Conservation (phyloP, 2,113 vertebrate genomes). For the Lepisosteus osseus region DNA sequence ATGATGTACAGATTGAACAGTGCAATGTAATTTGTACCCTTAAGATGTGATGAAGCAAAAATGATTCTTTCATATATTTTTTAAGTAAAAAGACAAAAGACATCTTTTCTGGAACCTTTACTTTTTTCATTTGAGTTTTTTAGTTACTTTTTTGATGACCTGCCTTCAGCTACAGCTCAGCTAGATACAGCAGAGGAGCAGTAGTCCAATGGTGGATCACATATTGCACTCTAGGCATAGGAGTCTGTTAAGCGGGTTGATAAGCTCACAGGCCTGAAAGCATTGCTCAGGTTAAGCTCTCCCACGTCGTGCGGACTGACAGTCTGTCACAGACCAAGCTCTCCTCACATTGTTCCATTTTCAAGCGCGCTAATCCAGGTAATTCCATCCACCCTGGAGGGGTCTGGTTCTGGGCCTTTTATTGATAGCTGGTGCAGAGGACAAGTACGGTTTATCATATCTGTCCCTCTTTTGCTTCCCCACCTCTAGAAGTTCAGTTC, state of each 20-base stretch:
- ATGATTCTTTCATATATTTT: too few relatives aligned
- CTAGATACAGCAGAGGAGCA: neutral
- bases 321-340: constrained; percentile 40
- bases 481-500: constrained; percentile 63
- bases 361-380: constrained; percentile 45
- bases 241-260: neutral
- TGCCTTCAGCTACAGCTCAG: too few relatives aligned
- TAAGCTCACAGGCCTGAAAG: neutral
- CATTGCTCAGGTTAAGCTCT: constrained; percentile 32
- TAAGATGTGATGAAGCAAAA: too few relatives aligned
- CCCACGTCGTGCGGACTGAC: constrained; percentile 39
- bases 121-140: too few relatives aligned
- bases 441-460: neutral
- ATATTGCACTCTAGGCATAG: neutral
- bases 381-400: constrained; percentile 59
- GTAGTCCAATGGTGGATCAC: too few relatives aligned
- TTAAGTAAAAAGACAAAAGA: too few relatives aligned
- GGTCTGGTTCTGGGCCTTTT: constrained; percentile 36
- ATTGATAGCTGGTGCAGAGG: constrained; percentile 5
- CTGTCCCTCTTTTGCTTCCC: constrained; percentile 20
- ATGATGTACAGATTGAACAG: too few relatives aligned
- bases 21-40: too few relatives aligned
- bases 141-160: too few relatives aligned
- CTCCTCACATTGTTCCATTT: constrained; percentile 48
- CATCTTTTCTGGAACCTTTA: too few relatives aligned